Conservation (phyloP, 2,113 vertebrate genomes). For the Cephalopterus ornatus region DNA sequence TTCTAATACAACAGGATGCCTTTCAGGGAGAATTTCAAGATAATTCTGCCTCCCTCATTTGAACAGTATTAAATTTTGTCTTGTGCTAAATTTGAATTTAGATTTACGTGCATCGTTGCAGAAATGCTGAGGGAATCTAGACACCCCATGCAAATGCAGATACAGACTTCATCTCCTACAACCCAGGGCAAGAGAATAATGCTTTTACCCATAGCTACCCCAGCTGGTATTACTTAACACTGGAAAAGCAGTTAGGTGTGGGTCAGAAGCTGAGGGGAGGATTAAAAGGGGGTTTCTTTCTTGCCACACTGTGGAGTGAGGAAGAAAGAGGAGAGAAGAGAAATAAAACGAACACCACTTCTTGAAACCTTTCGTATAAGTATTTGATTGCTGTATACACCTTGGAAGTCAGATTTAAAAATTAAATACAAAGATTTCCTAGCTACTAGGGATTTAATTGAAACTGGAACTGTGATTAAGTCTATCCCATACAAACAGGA, state of each 20-base stretch:
- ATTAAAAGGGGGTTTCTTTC: not conserved
- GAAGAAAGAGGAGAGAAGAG: fast-evolving
- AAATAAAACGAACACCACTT: not conserved
- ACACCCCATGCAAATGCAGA: conserved; percentile 13
- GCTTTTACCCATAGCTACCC: not conserved
- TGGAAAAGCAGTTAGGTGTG: not conserved
- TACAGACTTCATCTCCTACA: not conserved
- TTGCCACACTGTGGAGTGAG: not conserved
- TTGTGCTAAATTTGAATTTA: conserved; percentile 29
- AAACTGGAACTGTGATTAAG: not conserved
- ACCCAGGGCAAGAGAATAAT: not conserved
- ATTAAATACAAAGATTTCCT: not conserved
- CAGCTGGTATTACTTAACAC: not conserved
- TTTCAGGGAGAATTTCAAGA: conserved; percentile 70
- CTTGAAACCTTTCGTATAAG: not conserved
- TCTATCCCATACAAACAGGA: not conserved
- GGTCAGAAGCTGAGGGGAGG: not conserved
- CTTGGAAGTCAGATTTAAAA: not conserved
- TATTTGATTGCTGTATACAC: not conserved
- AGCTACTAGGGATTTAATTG: not conserved
- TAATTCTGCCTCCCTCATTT: conserved; percentile 57
- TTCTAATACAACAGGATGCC: conserved; percentile 71
- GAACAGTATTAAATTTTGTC: conserved; percentile 54
- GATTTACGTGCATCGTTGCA: not conserved
- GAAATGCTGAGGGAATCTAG: not conserved